Evolutionary conservation across 2,888 invertebrate genomes (phyloP), one percentile per base, ranked within the genome.

Genomic region (Sphecodes monilicornis): DNA sequence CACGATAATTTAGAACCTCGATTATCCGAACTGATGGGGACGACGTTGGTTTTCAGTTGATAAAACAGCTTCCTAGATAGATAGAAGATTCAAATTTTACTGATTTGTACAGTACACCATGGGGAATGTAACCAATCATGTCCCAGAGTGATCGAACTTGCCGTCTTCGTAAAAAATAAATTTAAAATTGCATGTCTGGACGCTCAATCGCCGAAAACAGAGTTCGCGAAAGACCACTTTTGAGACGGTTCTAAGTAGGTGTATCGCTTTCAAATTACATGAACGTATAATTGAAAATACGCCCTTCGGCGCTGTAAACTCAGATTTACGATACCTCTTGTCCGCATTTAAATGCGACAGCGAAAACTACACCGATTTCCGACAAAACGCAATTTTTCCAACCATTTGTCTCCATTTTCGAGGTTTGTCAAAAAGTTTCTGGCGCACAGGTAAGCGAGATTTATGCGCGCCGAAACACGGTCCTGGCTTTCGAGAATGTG

Each of bases 101-200:
- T n/a, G n/a, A 11, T 54, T 54, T n/a, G 11, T 3, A 1, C 11
- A n/a, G n/a, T 10, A 3, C 3, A 54, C 50, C 10, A 11, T 11
- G 10, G n/a, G 3, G 2, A 54, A 54, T 11, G 50, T n/a, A 10
- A 10, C 22, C 3, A 1, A 54, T 10, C 11, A 10, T 3, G 54
- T 54, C 54, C 10, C 11, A n/a, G 10, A 3, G 1, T 1, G 10
- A 11, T 54, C 3, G n/a, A 22, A 54, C 3, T 10, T n/a, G 1
- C n/a, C 1, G 1, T n/a, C 11, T 10, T n/a, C 11, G n/a, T 11
- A n/a, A 11, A 3, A 54, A 11, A 22, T 11, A 11, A 11, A 13
- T 11, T 54, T 11, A 1, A n/a, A 54, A n/a, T n/a, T 1, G n/a
- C n/a, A n/a, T 54, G n/a, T 0, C 10, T n/a, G 3, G 11, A 0